phyloP scores from a whole-genome alignment of 2,113 vertebrate genomes.

The Percina caprodes region DNA sequence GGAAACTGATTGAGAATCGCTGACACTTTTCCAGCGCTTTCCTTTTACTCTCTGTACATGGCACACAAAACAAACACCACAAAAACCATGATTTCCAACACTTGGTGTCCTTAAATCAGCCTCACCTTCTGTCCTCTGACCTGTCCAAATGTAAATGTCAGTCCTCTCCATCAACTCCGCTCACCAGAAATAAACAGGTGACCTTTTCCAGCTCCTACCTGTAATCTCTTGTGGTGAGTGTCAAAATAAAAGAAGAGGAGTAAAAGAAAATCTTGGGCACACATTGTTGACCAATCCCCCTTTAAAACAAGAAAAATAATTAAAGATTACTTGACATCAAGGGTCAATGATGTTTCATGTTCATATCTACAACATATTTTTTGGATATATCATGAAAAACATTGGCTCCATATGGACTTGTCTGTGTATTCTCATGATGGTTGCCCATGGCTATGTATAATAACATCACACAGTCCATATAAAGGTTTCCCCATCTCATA shows the following conservation, averaged over 20 bases:
- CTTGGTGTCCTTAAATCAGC: conserved; percentile 5
- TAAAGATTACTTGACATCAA: conserved; percentile 6
- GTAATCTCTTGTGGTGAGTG: conserved; percentile 40
- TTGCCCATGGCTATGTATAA: conserved; percentile 34
- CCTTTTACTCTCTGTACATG: neutral
- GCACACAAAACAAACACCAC: conserved; percentile 10
- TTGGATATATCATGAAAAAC: conserved; percentile 13
- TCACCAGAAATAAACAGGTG: conserved; percentile 57
- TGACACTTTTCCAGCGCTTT: neutral
- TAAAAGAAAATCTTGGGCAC: neutral
- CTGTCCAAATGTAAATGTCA: conserved; percentile 65
- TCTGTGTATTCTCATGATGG: conserved; percentile 1
- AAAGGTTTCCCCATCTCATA: conserved; percentile 44
- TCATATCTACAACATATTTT: conserved; percentile 25
- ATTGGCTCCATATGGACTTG: conserved; percentile 18
- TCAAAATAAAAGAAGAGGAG: conserved; percentile 19
- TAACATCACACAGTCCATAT: conserved; percentile 28
- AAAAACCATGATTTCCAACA: conserved; percentile 3
- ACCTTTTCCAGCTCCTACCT: conserved; percentile 70
- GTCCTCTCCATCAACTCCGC: conserved; percentile 67
- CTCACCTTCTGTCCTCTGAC: conserved; percentile 36
- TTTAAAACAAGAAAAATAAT: neutral
- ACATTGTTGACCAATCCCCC: neutral
- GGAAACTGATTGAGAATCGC: neutral
- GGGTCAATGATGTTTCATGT: conserved; percentile 8